Conservation (phyloP, 64 coral and sea anemone genomes). For the Pocillopora verrucosa region DNA sequence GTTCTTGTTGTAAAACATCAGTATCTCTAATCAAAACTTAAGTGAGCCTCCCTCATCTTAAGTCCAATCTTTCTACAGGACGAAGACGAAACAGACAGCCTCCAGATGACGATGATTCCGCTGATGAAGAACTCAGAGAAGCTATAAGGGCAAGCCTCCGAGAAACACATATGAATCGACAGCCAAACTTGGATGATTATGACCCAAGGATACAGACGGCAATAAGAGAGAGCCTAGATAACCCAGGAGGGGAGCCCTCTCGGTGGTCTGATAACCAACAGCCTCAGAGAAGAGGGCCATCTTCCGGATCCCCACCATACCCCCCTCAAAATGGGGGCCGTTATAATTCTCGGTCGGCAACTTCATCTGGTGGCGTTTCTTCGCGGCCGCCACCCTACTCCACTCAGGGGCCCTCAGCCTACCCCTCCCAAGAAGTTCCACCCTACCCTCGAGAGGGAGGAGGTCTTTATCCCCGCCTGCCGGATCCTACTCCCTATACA, state of each 20-base stretch:
- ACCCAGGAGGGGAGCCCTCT: not conserved
- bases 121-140: constrained; percentile 81
- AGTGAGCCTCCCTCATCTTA: not conserved
- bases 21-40: not conserved
- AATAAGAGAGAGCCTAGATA: constrained; percentile 61
- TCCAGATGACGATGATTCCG: constrained; percentile 56
- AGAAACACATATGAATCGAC: constrained; percentile 62
- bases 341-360: not conserved
- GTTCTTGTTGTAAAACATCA: no score
- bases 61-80: not conserved
- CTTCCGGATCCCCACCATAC: not conserved
- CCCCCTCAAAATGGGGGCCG: not conserved
- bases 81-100: not conserved
- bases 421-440: not conserved
- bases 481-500: constrained; percentile 22
- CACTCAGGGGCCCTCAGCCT: not conserved
- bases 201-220: constrained; percentile 71
- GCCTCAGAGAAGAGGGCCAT: not conserved
- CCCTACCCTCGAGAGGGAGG: not conserved
- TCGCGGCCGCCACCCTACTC: not conserved
- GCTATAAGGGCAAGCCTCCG: constrained; percentile 90
- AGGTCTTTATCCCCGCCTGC: constrained; percentile 76
- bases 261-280: not conserved
- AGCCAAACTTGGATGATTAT: constrained; percentile 31
- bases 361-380: not conserved